Base-by-base conservation (phyloP, 2,888 invertebrate genomes). In the Drosophila stalkeri region DNA sequence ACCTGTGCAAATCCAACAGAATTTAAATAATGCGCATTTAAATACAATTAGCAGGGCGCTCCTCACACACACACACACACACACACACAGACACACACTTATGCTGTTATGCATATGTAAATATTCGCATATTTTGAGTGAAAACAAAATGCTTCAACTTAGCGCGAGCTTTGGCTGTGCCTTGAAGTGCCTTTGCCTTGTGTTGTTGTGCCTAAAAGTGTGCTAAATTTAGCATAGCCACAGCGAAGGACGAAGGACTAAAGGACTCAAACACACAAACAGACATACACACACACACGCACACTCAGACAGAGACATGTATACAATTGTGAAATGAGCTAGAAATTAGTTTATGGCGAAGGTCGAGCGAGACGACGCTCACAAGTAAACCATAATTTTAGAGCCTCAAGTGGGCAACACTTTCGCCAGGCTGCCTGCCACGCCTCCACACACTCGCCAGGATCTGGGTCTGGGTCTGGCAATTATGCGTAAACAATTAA, bases 301-400 rank as follows among this genome's bases (percentile, higher is more conserved):
- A 14, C 54, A 16, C 43, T 37, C 56, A 20, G 27, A 49, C 33
- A 44, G 16, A 39, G 23, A 41, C 27, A 7, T 18, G 23, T 14
- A 59, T 9, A 51, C 23, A 52, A 47, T 60, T 64, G 79, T 80
- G 86, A 87, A 84, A 88, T 84, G 84, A 84, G 89, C 83, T 81
- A 78, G 81, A 84, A 84, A 84, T 84, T 89, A 88, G 89, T 89
- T 81, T 84, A 81, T 63, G 76, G 65, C 76, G 84, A 89, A 84
- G 84, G 89, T 86, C 81, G 72, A 18, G 51, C n/a, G 18, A 49
- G 52, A 47, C 64, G 52, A 47, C 64, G 54, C 66, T 63, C 43
- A 46, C 74, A 62, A 67, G 62, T 61, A 60, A 27, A 37, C 59
- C 46, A 71, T 59, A 75, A 62, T 69, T 60, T 57, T 61, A 43